Evolutionary conservation across 1,140 invertebrate species (phyloP).

Genomic region (Oreohelix idahoensis): DNA sequence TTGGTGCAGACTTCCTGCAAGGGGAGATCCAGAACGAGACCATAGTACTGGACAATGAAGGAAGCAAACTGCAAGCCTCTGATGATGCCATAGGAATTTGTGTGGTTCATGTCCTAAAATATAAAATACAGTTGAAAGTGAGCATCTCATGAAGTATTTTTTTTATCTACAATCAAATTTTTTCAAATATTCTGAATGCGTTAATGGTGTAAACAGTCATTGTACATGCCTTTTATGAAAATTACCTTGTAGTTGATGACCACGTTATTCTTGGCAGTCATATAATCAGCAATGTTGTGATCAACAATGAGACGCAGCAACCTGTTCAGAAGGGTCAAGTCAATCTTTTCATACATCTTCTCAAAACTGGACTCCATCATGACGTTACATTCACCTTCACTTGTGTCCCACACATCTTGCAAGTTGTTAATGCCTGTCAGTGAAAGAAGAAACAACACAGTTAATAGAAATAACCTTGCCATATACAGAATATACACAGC

Average conservation of each 20-base stretch:
- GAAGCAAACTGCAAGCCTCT: slow-evolving; percentile 98
- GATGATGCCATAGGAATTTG: slow-evolving; percentile 97
- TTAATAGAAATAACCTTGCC: too few species aligned
- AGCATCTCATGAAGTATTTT: too few species aligned
- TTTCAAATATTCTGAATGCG: too few species aligned
- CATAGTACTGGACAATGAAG: slow-evolving; percentile 98
- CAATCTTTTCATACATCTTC: slow-evolving; percentile 99
- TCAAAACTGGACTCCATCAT: slow-evolving; percentile 97
- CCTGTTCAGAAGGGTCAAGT: slow-evolving; percentile 96
- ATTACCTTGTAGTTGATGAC: slow-evolving; percentile 97
- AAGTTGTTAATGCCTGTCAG: slow-evolving; percentile 91
- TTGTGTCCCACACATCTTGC: slow-evolving; percentile 98
- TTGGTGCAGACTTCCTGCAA: slow-evolving; percentile 94
- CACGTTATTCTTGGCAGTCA: slow-evolving; percentile 99
- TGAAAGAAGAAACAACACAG: too few species aligned
- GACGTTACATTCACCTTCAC: slow-evolving; percentile 98
- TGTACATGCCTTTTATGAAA: too few species aligned
- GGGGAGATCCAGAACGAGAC: slow-evolving; percentile 93
- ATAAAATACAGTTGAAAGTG: neutral
- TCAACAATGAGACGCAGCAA: slow-evolving; percentile 96
- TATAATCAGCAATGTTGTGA: slow-evolving; percentile 99
- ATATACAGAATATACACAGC: too few species aligned
- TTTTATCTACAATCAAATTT: too few species aligned
- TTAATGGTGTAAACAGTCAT: too few species aligned
- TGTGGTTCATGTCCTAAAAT: slow-evolving; percentile 97